Evolutionary conservation across 2,888 invertebrate genomes (phyloP), one percentile per base, ranked within the genome.

Genomic region (Acanthosepion esculentum): DNA sequence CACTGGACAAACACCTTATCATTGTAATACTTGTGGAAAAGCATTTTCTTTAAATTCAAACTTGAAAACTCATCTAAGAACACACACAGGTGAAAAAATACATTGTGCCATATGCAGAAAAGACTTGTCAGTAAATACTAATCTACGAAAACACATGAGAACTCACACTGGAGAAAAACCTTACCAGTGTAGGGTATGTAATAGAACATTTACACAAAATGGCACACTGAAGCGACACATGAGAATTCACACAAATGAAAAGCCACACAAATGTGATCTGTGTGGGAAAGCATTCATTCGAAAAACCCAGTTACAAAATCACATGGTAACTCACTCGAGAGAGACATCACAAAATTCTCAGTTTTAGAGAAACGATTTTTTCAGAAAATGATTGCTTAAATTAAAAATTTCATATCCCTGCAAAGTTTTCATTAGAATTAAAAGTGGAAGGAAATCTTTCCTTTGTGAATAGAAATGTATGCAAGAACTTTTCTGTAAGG

Each of bases 31-130:
- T 18, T 78, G 78, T n/a, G n/a, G n/a, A 33, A 78, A 78, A 78
- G n/a, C 78, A 78, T 78, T 78, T 33, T 78, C 78, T n/a, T 15
- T 78, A 78, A 78, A 78, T 78, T 78, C 78, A 4, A 78, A 78
- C 78, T 78, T 78, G 78, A 78, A 78, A 78, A 78, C 78, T 78
- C 78, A 78, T 78, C 78, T 78, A n/a, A n/a, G 78, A 15, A 78
- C 78, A 15, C 78, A 78, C 12, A 78, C 78, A n/a, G 78, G 78
- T n/a, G 78, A 78, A 78, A 78, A 78, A 78, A 78, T 78, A 78
- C 78, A 78, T 78, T 78, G 78, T 33, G 78, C 78, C 4, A 78
- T 78, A n/a, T 78, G 78, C n/a, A n/a, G 78, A 12, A 78, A 78
- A 33, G 78, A 78, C n/a, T n/a, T 78, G 12, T 78, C 78, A n/a